A percentile compares a stretch with the other conserved stretches of the same genome.
These are phyloP conservation scores for Leptoteleia sp. DNA, from an alignment of 1,140 invertebrate genomes.

Conservation along the genomic window DNA sequence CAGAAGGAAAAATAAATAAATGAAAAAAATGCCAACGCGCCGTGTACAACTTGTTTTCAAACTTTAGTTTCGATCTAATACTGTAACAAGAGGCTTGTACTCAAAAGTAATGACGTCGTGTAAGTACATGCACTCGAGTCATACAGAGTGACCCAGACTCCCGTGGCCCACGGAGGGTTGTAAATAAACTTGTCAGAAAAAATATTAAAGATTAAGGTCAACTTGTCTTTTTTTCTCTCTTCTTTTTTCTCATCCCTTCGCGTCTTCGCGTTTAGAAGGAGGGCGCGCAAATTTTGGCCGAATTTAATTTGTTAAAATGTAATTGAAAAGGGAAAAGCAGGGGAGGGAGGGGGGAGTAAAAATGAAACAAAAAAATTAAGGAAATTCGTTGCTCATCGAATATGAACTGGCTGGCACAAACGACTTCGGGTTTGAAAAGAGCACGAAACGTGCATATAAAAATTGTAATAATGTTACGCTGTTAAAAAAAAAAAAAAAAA, in stretches of 20 bases:
- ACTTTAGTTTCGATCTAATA: conserved; percentile 63
- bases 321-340: too few relatives aligned
- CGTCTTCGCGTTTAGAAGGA: conserved; percentile 9
- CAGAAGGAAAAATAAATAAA: conserved; percentile 9
- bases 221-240: conserved; percentile 35
- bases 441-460: conserved; percentile 31
- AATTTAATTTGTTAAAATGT: too few relatives aligned
- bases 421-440: conserved; percentile 7
- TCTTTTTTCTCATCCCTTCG: too few relatives aligned
- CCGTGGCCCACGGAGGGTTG: conserved; percentile 50
- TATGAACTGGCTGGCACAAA: conserved; percentile 26
- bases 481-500: conserved; percentile 8
- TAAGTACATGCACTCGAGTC: conserved; percentile 63
- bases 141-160: conserved; percentile 57
- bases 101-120: conserved; percentile 64
- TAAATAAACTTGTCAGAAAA: conserved; percentile 63
- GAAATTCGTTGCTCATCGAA: conserved; percentile 36
- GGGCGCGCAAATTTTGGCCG: conserved; percentile 24
- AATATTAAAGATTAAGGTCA: conserved; percentile 61
- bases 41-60: conserved; percentile 53
- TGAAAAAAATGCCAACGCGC: conserved; percentile 23
- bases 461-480: conserved; percentile 40
- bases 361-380: neutral
- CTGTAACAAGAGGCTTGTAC: conserved; percentile 60
- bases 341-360: too few relatives aligned